A percentile compares a stretch with the other conserved stretches of the same genome.
These are phyloP conservation scores for Drosophila paulistorum DNA, from an alignment of 1,140 invertebrate genomes.

Conservation along the genomic window DNA sequence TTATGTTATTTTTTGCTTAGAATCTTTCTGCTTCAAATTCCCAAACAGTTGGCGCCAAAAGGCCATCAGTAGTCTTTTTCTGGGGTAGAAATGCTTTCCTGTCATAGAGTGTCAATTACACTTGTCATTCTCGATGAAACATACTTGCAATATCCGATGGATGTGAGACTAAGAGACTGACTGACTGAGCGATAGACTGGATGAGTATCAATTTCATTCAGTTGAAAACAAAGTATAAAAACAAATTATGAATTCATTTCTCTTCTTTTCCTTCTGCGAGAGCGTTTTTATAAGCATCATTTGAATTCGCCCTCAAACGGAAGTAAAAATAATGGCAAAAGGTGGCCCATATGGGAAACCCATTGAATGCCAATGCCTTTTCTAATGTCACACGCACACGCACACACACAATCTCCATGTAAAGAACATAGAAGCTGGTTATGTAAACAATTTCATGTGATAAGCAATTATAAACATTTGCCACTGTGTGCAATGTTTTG, in stretches of 20 bases:
- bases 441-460: slow-evolving; percentile 53
- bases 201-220: slow-evolving; percentile 66
- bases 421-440: slow-evolving; percentile 10
- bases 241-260: slow-evolving; percentile 37
- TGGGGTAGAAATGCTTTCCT: neutral
- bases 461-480: slow-evolving; percentile 73
- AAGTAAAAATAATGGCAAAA: slow-evolving; percentile 32
- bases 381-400: slow-evolving; percentile 16
- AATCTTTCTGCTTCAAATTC: no score
- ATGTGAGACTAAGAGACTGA: slow-evolving; percentile 15
- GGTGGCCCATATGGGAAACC: slow-evolving; percentile 30
- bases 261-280: neutral
- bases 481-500: slow-evolving; percentile 36
- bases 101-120: slow-evolving; percentile 10
- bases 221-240: slow-evolving; percentile 48
- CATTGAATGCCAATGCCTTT: slow-evolving; percentile 32
- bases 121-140: slow-evolving; percentile 15
- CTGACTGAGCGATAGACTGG: neutral
- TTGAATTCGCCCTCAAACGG: slow-evolving; percentile 32
- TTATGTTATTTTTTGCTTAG: no score
- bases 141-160: slow-evolving; percentile 1
- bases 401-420: neutral
- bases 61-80: no score
- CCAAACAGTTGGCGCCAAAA: no score
- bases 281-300: slow-evolving; percentile 42